Conservation (phyloP, 2,888 invertebrate genomes). For the Yponomeuta plumbellus region DNA sequence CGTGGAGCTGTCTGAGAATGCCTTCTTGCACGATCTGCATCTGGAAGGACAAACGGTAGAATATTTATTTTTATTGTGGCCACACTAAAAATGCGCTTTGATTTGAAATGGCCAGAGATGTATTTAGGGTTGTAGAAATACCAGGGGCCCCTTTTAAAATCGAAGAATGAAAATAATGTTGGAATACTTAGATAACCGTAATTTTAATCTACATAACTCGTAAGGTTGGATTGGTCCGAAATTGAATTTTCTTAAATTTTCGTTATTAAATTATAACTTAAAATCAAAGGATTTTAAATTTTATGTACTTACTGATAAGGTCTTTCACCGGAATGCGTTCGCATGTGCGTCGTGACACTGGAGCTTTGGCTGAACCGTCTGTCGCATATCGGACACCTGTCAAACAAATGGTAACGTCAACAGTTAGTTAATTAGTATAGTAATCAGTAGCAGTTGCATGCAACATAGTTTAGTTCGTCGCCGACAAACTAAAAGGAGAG, state of each 20-base stretch:
- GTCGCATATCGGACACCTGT: conserved; percentile 95
- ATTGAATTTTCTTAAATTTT: background rate
- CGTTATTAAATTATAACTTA: no score
- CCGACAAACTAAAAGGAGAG: no score
- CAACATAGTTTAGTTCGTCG: no score
- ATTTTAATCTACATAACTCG: no score
- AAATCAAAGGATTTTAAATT: no score
- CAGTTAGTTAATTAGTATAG: background rate
- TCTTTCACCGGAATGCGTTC: conserved; percentile 99
- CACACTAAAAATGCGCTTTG: background rate
- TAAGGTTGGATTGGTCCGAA: no score
- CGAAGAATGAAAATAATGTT: background rate
- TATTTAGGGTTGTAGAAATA: background rate
- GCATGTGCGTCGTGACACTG: conserved; percentile 98
- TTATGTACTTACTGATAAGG: conserved; percentile 83
- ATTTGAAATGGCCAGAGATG: background rate
- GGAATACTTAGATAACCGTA: no score
- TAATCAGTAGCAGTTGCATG: no score
- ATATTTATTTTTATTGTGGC: background rate
- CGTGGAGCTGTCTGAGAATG: conserved; percentile 99
- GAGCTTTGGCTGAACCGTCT: conserved; percentile 97
- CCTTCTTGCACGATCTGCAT: conserved; percentile 97
- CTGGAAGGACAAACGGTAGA: conserved; percentile 44
- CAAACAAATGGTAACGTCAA: conserved; percentile 10
- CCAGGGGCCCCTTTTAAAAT: background rate